A percentile compares a stretch with the other conserved stretches of the same genome.
Conservation (phyloP, 2,113 vertebrate genomes). For the Toxotes chatareus region DNA sequence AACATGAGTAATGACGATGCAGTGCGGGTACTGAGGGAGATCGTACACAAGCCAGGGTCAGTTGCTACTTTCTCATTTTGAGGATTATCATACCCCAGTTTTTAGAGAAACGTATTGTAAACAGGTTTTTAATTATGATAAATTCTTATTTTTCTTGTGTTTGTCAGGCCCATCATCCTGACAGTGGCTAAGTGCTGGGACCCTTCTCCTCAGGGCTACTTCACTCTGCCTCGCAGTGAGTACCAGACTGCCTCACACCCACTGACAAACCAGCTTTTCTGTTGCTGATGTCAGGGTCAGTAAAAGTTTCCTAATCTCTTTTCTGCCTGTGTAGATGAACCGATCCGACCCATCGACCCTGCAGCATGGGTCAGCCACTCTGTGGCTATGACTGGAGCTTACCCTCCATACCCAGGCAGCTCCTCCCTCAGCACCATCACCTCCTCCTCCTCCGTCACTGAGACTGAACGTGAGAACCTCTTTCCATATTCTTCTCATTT, state of each 20-base stretch:
- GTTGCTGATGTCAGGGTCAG: no score
- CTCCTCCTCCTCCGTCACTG: slow-evolving; percentile 89
- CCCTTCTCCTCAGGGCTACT: slow-evolving; percentile 92
- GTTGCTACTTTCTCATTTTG: slow-evolving; percentile 6
- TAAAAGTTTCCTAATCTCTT: neutral
- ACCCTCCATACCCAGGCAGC: slow-evolving; percentile 89
- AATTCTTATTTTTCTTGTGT: neutral
- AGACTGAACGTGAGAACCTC: slow-evolving; percentile 85
- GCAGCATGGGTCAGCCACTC: slow-evolving; percentile 92
- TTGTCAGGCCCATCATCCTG: slow-evolving; percentile 89
- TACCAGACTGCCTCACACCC: neutral
- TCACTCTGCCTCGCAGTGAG: slow-evolving; percentile 92
- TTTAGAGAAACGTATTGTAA: neutral
- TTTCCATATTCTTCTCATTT: neutral
- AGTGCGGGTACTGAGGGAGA: slow-evolving; percentile 90
- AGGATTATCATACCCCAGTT: neutral
- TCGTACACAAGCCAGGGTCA: slow-evolving; percentile 93
- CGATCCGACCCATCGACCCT: slow-evolving; percentile 92
- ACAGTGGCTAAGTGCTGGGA: slow-evolving; percentile 95
- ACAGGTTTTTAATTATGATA: neutral
- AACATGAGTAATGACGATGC: slow-evolving; percentile 95
- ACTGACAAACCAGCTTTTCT: neutral
- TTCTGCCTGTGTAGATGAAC: slow-evolving; percentile 84
- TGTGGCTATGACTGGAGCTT: slow-evolving; percentile 88
- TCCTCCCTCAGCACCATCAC: slow-evolving; percentile 90